Evolutionary conservation across 2,113 vertebrate genomes (phyloP).

Genomic region (Struthidea cinerea): DNA sequence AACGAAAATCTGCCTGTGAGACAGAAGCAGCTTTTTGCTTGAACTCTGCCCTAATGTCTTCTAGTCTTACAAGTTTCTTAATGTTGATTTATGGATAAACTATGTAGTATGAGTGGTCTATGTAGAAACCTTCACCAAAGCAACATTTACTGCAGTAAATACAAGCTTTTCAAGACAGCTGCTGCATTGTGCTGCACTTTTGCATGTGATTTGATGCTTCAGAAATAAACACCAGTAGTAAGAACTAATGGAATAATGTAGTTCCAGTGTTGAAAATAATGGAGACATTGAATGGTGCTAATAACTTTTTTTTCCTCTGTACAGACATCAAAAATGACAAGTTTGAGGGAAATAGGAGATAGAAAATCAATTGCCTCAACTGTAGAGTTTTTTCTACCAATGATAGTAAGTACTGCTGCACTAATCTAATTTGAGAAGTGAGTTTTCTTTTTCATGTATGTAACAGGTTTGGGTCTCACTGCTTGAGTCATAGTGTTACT

Average conservation of each 20-base stretch:
- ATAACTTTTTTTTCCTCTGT: background rate
- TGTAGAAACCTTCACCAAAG: background rate
- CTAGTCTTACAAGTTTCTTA: background rate
- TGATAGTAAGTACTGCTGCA: slow-evolving; percentile 13
- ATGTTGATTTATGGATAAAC: background rate
- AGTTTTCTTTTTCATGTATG: background rate
- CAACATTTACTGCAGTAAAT: background rate
- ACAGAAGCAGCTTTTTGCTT: background rate
- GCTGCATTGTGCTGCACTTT: background rate
- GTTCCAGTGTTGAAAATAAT: background rate
- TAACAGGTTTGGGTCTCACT: background rate
- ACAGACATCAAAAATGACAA: background rate
- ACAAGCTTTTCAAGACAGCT: background rate
- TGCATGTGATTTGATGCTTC: background rate
- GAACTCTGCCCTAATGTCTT: background rate
- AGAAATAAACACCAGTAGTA: background rate
- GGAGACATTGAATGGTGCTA: background rate
- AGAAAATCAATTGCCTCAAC: slow-evolving; percentile 15
- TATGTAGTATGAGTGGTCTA: background rate
- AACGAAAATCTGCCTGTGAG: background rate
- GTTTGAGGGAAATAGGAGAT: background rate
- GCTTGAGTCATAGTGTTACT: background rate
- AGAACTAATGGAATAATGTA: background rate
- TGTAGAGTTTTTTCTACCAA: background rate
- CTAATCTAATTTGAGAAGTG: background rate